Evolutionary conservation across 2,797 vertebrate species (phyloP).

Genomic region (Euthynnus affinis): DNA sequence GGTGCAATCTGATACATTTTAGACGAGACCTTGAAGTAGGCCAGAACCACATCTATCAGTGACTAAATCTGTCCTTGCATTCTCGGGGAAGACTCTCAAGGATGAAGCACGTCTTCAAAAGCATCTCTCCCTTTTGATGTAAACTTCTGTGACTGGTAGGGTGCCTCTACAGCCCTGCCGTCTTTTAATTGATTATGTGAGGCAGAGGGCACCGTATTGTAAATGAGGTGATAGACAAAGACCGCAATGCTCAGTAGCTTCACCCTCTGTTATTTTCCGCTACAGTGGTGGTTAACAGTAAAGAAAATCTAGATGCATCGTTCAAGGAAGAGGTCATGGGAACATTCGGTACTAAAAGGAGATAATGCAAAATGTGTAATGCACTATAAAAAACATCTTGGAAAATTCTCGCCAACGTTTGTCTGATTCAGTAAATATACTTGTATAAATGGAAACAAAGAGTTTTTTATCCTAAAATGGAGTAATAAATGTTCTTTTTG

Average conservation of each 20-base stretch:
- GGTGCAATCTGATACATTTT: conserved; percentile 78
- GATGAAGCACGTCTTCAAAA: conserved; percentile 87
- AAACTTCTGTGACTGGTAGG: conserved; percentile 82
- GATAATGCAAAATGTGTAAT: conserved; percentile 19
- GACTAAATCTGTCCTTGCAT: conserved; percentile 85
- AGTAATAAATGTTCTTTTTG: not conserved
- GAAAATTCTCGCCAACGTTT: not conserved
- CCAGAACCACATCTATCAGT: conserved; percentile 87
- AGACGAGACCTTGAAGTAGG: conserved; percentile 82
- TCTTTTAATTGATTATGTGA: conserved; percentile 89
- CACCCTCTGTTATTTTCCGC: conserved; percentile 70
- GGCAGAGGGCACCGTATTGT: conserved; percentile 81
- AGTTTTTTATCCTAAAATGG: not conserved
- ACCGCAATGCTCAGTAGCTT: conserved; percentile 71
- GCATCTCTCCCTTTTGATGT: conserved; percentile 87
- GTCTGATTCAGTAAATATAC: not conserved
- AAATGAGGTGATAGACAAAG: conserved; percentile 87
- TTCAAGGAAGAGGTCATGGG: conserved; percentile 67
- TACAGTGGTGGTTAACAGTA: conserved; percentile 52
- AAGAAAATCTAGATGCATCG: conserved; percentile 57
- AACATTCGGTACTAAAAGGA: conserved; percentile 37
- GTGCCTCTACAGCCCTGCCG: conserved; percentile 74
- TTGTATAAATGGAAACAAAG: not conserved
- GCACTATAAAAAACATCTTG: not conserved
- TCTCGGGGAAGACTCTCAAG: conserved; percentile 83